phyloP scores from a whole-genome alignment of 1,140 invertebrate species.

The Drosophila burlai region DNA sequence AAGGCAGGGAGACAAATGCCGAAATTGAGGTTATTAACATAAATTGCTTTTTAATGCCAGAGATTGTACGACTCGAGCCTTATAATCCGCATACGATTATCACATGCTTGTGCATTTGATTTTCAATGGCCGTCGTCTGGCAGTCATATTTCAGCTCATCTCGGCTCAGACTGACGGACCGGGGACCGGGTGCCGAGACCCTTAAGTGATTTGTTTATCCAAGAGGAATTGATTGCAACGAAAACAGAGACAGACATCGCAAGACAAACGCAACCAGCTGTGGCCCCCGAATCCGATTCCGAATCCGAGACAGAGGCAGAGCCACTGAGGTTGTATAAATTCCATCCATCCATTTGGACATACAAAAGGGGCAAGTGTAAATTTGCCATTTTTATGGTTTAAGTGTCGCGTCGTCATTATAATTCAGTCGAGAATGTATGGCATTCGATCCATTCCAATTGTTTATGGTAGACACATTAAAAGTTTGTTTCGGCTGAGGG shows the following conservation, averaged over 20 bases:
- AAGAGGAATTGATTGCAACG: conserved; percentile 63
- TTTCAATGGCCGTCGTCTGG: conserved; percentile 24
- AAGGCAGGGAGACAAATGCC: conserved; percentile 4
- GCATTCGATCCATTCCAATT: conserved; percentile 25
- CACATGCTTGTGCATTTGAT: conserved; percentile 44
- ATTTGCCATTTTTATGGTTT: conserved; percentile 63
- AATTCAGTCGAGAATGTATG: conserved; percentile 49
- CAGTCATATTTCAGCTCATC: conserved; percentile 40
- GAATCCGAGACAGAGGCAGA: conserved; percentile 9
- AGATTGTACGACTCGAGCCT: conserved; percentile 25
- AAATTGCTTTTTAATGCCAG: conserved; percentile 48
- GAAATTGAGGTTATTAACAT: conserved; percentile 45
- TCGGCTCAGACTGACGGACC: conserved; percentile 5
- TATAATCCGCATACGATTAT: conserved; percentile 45
- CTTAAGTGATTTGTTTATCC: conserved; percentile 64
- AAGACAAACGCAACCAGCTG: conserved; percentile 45
- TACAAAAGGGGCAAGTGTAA: conserved; percentile 37
- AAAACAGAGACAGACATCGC: conserved; percentile 31
- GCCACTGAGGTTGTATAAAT: conserved; percentile 38
- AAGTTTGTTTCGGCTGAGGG: conserved; percentile 7
- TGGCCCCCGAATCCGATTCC: conserved; percentile 24
- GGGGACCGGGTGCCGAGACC: background rate
- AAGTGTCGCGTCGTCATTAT: conserved; percentile 63
- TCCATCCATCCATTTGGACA: conserved; percentile 31
- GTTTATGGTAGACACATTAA: conserved; percentile 48